Conservation (phyloP, 2,113 vertebrate genomes). For the Phyllostomus hastatus region DNA sequence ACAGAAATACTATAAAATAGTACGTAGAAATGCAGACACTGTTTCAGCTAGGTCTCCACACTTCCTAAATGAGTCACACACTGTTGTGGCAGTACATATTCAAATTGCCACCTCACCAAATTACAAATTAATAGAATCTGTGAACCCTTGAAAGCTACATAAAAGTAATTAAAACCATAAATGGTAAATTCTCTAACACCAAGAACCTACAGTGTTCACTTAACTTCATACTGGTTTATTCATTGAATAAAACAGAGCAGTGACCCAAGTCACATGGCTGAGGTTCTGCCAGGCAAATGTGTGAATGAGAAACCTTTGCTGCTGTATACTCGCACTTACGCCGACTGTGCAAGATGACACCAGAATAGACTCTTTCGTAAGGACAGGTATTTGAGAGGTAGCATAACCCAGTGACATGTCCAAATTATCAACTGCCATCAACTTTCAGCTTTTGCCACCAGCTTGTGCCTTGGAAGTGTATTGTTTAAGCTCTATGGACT, state of each 20-base stretch:
- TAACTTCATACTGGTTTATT: neutral
- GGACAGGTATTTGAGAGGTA: neutral
- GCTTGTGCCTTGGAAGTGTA: neutral
- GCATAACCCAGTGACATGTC: neutral
- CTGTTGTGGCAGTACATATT: neutral
- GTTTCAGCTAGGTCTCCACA: neutral
- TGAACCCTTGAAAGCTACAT: neutral
- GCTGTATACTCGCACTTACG: accelerated
- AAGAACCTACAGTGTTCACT: neutral
- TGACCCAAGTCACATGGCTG: neutral
- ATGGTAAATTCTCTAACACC: neutral
- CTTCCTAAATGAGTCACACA: neutral
- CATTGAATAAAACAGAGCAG: neutral
- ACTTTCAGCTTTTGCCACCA: neutral
- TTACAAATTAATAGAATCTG: neutral
- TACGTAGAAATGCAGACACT: neutral
- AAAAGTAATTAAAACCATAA: neutral
- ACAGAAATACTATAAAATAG: neutral
- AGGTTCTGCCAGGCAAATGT: neutral
- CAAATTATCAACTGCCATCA: neutral
- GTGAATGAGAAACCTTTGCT: neutral
- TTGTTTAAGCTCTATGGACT: neutral
- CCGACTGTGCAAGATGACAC: neutral
- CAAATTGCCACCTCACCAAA: neutral
- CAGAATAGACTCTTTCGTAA: neutral